Percentiles rank a stretch among this genome's conserved stretches.
phyloP scores from a whole-genome alignment of 2,797 vertebrate genomes.

The Ciconia nigra region DNA sequence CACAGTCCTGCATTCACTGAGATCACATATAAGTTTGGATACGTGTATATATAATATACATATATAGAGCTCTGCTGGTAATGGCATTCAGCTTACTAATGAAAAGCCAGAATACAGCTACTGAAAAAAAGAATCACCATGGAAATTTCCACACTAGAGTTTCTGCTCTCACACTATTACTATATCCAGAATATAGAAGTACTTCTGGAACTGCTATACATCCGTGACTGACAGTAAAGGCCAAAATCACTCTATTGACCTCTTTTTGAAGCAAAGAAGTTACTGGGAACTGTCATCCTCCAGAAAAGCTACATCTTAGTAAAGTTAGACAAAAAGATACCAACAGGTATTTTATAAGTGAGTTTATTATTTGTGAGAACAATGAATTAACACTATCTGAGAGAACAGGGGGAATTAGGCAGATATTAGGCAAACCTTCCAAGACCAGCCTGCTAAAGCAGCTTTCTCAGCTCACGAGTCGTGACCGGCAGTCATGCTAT shows the following conservation, averaged over 20 bases:
- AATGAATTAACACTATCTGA: not conserved
- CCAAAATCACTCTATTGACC: not conserved
- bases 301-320: not conserved
- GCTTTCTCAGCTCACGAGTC: not conserved
- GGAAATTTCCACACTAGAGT: not conserved
- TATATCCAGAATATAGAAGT: not conserved
- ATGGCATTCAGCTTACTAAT: not conserved
- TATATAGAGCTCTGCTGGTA: not conserved
- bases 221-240: not conserved
- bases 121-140: not conserved
- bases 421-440: not conserved
- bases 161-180: not conserved
- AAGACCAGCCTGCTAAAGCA: not conserved
- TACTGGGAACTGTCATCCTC: not conserved
- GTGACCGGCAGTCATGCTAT: not conserved
- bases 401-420: not conserved
- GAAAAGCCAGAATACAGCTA: not conserved
- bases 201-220: not conserved
- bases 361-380: not conserved
- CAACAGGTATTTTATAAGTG: not conserved
- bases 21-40: not conserved
- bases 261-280: not conserved
- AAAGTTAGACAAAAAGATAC: not conserved
- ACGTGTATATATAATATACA: not conserved
- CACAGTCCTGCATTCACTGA: not conserved